Evolutionary conservation across 2,797 vertebrate genomes (phyloP).

Genomic region (Pseudomugil gertrudae): DNA sequence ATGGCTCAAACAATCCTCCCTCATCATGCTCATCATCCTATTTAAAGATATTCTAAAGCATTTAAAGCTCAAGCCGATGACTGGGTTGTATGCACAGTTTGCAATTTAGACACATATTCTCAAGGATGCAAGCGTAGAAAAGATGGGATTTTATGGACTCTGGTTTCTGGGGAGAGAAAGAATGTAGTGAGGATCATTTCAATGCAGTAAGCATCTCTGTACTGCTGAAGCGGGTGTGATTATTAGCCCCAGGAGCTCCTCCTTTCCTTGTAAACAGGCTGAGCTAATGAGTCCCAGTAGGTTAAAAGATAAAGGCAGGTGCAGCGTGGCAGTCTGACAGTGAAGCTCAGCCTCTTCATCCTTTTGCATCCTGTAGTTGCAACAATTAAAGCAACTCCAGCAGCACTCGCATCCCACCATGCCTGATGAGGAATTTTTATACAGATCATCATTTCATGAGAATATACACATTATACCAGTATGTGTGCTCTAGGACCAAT

Average conservation of each 20-base stretch:
- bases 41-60: conserved; percentile 10
- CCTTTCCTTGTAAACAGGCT: conserved; percentile 71
- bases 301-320: conserved; percentile 66
- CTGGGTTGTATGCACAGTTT: background rate
- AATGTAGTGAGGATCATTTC: conserved; percentile 44
- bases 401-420: conserved; percentile 15
- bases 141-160: conserved; percentile 2
- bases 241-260: conserved; percentile 70
- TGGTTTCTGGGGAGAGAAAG: conserved; percentile 22
- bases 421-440: background rate
- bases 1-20: background rate
- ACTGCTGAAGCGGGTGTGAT: conserved; percentile 72
- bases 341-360: conserved; percentile 36
- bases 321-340: conserved; percentile 58
- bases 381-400: conserved; percentile 40
- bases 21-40: conserved; percentile 20
- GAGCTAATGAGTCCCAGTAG: conserved; percentile 74
- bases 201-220: conserved; percentile 55
- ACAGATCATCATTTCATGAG: background rate
- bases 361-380: conserved; percentile 36
- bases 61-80: background rate
- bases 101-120: background rate
- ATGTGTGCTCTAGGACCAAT: background rate
- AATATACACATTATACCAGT: background rate
- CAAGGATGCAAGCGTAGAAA: conserved; percentile 1